These are phyloP conservation scores for Phoebastria nigripes DNA, from an alignment of 2,797 vertebrate genomes.

Conservation along the genomic window DNA sequence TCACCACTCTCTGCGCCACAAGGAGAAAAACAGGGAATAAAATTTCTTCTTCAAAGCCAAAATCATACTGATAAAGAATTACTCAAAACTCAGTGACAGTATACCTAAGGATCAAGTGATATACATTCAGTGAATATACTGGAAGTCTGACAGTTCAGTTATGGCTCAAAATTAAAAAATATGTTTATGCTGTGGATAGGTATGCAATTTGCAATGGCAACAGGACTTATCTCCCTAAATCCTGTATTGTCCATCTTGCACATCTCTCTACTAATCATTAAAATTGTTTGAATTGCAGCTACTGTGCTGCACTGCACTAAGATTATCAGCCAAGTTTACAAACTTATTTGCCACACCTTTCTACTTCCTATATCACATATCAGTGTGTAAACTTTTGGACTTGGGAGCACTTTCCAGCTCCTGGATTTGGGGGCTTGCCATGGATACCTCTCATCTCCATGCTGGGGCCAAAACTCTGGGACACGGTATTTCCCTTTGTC, in stretches of 20 bases:
- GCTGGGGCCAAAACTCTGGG: not conserved
- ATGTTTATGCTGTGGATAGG: not conserved
- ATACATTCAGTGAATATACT: not conserved
- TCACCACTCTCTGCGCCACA: not conserved
- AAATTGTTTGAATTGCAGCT: not conserved
- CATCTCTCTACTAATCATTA: not conserved
- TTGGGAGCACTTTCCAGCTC: not conserved
- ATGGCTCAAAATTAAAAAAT: not conserved
- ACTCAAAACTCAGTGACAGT: not conserved
- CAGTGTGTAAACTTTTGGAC: not conserved
- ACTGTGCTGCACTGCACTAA: not conserved
- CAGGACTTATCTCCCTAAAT: not conserved
- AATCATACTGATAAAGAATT: not conserved
- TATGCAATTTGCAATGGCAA: not conserved
- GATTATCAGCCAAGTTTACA: not conserved
- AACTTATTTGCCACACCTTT: not conserved
- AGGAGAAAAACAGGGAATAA: not conserved
- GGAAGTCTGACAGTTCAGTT: not conserved
- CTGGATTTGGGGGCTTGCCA: not conserved
- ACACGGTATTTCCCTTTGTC: not conserved
- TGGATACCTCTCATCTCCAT: not conserved
- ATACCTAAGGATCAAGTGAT: not conserved
- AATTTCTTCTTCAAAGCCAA: not conserved
- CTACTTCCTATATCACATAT: not conserved
- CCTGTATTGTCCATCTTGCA: not conserved